A percentile compares a stretch with the other conserved stretches of the same genome.
Evolutionary conservation across 2,113 vertebrate species (phyloP).

Genomic region (Psilopsiagon aurifrons): DNA sequence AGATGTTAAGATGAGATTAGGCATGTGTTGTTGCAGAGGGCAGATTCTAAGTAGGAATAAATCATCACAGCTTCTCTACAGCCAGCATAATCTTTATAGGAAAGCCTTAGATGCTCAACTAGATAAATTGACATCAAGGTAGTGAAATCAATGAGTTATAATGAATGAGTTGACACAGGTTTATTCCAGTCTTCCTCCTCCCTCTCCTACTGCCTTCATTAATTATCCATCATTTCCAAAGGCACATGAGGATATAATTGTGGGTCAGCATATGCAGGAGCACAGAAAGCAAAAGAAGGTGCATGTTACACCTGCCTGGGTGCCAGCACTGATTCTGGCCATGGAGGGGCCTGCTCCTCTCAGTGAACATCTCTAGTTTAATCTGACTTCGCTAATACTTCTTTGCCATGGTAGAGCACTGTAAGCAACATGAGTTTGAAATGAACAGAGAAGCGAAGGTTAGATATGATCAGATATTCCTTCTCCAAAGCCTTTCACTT

Average conservation of each 20-base stretch:
- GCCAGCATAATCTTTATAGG: neutral
- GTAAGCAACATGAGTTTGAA: neutral
- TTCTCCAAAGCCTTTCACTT: neutral
- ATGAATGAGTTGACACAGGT: neutral
- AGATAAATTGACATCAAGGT: neutral
- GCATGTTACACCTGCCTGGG: neutral
- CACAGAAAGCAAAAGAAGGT: neutral
- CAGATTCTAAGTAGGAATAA: neutral
- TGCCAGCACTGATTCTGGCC: neutral
- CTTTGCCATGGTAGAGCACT: neutral
- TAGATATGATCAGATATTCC: neutral
- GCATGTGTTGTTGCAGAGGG: neutral
- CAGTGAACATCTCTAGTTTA: neutral
- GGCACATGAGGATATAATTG: neutral
- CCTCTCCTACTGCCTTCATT: neutral
- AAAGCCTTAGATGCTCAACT: neutral
- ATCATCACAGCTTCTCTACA: neutral
- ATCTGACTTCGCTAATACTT: neutral
- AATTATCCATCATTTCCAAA: neutral
- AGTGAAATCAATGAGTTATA: neutral
- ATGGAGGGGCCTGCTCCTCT: neutral
- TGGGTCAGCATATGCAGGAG: neutral
- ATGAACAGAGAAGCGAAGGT: neutral
- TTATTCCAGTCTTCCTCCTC: neutral
- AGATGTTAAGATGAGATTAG: neutral